phyloP scores from a whole-genome alignment of 2,113 vertebrate genomes.

The Tamias sibiricus region DNA sequence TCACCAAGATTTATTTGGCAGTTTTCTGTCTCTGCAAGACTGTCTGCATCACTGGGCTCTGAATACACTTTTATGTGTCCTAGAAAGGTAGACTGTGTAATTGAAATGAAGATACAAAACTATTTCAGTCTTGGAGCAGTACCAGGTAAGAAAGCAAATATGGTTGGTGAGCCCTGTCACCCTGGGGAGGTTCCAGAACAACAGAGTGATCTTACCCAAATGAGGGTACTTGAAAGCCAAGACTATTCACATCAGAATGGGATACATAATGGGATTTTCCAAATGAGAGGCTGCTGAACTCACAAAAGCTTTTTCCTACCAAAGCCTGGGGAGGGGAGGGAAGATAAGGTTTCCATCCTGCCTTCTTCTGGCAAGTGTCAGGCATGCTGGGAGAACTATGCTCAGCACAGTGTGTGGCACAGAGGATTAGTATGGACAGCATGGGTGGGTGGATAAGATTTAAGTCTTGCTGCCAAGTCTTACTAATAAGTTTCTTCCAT shows the following conservation, averaged over 20 bases:
- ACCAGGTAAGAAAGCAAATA: conserved; percentile 70
- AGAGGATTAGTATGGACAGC: not conserved
- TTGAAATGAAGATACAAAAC: not conserved
- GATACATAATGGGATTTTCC: not conserved
- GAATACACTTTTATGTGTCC: not conserved
- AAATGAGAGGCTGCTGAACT: conserved; percentile 33
- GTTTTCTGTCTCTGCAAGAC: not conserved
- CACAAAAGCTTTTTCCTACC: not conserved
- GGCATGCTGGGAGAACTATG: not conserved
- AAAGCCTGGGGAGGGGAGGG: not conserved
- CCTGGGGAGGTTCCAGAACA: conserved; percentile 17
- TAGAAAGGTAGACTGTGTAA: not conserved
- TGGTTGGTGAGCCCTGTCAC: conserved; percentile 49
- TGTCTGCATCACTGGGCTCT: not conserved
- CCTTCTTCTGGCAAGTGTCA: not conserved
- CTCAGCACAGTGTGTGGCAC: not conserved
- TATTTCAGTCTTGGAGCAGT: not conserved
- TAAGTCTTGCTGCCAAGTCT: conserved; percentile 31
- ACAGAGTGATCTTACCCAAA: conserved; percentile 47
- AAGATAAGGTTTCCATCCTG: not conserved
- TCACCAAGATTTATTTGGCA: not conserved
- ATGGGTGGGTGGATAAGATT: not conserved
- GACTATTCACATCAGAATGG: conserved; percentile 54
- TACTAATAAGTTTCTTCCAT: conserved; percentile 52
- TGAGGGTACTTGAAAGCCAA: conserved; percentile 58